Evolutionary conservation across 2,113 vertebrate genomes (phyloP).

Genomic region (Sminthopsis crassicaudata): DNA sequence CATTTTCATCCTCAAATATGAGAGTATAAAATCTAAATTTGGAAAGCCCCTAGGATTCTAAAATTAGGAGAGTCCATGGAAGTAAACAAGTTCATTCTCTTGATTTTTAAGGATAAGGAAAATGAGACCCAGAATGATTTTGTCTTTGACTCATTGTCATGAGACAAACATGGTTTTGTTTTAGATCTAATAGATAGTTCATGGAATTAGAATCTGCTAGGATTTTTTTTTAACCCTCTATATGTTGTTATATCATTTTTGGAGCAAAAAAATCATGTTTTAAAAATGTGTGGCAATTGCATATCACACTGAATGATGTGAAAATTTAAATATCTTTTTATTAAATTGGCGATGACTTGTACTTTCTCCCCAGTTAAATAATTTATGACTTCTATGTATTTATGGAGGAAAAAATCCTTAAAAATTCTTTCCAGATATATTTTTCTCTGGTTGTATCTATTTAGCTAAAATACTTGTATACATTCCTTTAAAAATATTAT

Average conservation of each 20-base stretch:
- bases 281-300: not conserved
- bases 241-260: slow-evolving; percentile 12
- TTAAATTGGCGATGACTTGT: not conserved
- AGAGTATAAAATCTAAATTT: not conserved
- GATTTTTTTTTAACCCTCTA: not conserved
- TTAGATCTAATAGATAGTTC: not conserved
- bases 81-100: not conserved
- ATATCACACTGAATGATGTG: not conserved
- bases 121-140: not conserved
- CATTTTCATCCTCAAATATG: not conserved
- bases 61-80: not conserved
- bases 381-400: not conserved
- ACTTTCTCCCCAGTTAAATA: not conserved
- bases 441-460: not conserved
- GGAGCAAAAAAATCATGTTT: slow-evolving; percentile 18
- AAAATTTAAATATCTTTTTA: not conserved
- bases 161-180: not conserved
- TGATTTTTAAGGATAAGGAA: not conserved
- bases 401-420: not conserved
- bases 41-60: not conserved
- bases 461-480: not conserved
- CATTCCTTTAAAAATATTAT: not conserved
- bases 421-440: not conserved
- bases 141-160: not conserved
- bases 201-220: not conserved